Evolutionary conservation across 2,888 invertebrate species (phyloP).

Genomic region (Drosophila rellima): DNA sequence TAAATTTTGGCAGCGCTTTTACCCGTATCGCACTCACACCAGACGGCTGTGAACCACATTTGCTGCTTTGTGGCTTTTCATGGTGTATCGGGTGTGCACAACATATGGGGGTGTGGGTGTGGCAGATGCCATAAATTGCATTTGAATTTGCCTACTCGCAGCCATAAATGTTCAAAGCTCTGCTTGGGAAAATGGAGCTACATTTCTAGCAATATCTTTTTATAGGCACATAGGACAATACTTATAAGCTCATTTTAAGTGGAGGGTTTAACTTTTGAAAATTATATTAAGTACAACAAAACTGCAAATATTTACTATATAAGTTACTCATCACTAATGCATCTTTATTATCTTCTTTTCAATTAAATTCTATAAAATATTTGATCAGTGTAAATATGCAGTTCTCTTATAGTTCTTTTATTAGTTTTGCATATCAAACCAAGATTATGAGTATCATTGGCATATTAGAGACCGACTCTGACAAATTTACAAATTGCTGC

Average conservation of each 20-base stretch:
- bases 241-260: not conserved
- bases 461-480: not conserved
- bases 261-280: not conserved
- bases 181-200: not conserved
- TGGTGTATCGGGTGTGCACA: constrained; percentile 5
- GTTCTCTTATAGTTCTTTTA: no score
- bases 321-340: no score
- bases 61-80: constrained; percentile 16
- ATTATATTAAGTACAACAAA: no score
- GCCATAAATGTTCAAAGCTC: constrained; percentile 17
- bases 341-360: no score
- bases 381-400: not conserved
- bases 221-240: no score
- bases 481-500: not conserved
- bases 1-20: constrained; percentile 76
- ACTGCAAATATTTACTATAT: no score
- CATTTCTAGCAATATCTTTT: not conserved
- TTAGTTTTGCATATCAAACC: no score
- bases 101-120: constrained; percentile 37
- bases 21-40: constrained; percentile 39
- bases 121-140: constrained; percentile 66
- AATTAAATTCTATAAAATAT: not conserved
- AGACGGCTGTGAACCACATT: constrained; percentile 55
- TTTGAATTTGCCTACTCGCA: constrained; percentile 25
- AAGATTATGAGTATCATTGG: not conserved